phyloP scores from a whole-genome alignment of 2,113 vertebrate genomes.

The Osmerus mordax region DNA sequence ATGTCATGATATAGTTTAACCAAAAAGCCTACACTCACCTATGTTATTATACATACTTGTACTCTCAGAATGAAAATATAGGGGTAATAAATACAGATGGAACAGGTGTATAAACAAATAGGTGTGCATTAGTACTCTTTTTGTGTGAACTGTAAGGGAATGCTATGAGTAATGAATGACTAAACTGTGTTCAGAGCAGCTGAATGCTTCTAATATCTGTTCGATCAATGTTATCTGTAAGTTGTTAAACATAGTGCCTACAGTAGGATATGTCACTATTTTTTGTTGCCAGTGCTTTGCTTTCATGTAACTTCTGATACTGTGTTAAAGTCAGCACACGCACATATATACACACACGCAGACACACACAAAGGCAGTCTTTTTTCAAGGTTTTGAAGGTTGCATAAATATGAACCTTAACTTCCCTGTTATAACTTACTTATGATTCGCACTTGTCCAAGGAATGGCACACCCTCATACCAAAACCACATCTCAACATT shows the following conservation, averaged over 20 bases:
- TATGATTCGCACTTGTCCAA: neutral
- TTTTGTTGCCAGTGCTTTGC: neutral
- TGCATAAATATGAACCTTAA: neutral
- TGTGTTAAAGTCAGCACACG: neutral
- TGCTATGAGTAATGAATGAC: constrained; percentile 13
- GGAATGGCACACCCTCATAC: neutral
- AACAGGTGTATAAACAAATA: constrained; percentile 8
- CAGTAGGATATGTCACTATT: neutral
- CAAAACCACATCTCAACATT: neutral
- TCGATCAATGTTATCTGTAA: constrained; percentile 5
- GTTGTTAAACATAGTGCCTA: constrained; percentile 2
- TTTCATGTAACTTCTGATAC: neutral
- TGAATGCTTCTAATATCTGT: constrained; percentile 25
- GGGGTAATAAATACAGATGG: neutral
- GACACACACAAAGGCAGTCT: neutral
- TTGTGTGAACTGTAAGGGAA: constrained; percentile 12
- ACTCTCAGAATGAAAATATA: neutral
- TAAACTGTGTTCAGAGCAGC: constrained; percentile 10
- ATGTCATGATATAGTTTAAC: too few relatives aligned
- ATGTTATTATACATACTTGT: neutral
- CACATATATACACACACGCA: neutral
- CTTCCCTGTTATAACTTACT: constrained; percentile 7
- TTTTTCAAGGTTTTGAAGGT: neutral
- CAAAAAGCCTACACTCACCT: neutral
- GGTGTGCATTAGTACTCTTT: constrained; percentile 7